Evolutionary conservation across 2,113 vertebrate genomes (phyloP), one percentile per base, ranked within the genome.

Genomic region (Smithornis capensis): DNA sequence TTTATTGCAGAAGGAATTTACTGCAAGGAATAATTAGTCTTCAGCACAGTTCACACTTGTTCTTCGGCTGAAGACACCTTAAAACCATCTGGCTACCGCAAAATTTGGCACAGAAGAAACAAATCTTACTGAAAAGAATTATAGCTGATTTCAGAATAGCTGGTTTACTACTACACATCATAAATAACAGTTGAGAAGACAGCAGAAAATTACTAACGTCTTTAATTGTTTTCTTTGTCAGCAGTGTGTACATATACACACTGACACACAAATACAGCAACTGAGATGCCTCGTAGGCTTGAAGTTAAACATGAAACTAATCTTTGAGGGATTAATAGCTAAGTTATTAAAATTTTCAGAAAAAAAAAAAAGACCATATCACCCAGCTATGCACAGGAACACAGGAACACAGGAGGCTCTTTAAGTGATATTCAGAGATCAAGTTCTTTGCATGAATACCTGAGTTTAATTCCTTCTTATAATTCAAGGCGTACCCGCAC

Each of bases 1-100:
- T 97, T 97, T 97, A 97, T 95, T 97, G 92, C 95, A 97, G 65
- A 92, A 97, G 82, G 74, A 97, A 97, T 98, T 98, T 97, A 98
- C 76, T 84, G 95, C 94, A 90, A 95, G 53, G 83, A 93, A 91
- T 97, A 98, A 98, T 97, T 96, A 98, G 93, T 95, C 83, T 90
- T 94, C 75, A 85, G 83, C 85, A 70, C 76, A 64, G 83, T 63
- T 98, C 86, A 92, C 95, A 96, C 92, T 90, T 93, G 95, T 73
- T 95, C 90, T 92, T 71, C 63, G 90, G 74, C 80, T 93, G 96
- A 98, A 97, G 97, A 98, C 94, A 97, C 93, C 94, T 97, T 89
- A 94, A 96, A 94, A 94, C 95, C 90, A 95, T 93, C 94, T 97
- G 93, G 95, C 91, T 85, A 59, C 82, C 68, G 73, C 82, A 96